A percentile compares a stretch with the other conserved stretches of the same genome.
Evolutionary conservation across 1,140 invertebrate genomes (phyloP).

Genomic region (Muscidifurax raptorellus): DNA sequence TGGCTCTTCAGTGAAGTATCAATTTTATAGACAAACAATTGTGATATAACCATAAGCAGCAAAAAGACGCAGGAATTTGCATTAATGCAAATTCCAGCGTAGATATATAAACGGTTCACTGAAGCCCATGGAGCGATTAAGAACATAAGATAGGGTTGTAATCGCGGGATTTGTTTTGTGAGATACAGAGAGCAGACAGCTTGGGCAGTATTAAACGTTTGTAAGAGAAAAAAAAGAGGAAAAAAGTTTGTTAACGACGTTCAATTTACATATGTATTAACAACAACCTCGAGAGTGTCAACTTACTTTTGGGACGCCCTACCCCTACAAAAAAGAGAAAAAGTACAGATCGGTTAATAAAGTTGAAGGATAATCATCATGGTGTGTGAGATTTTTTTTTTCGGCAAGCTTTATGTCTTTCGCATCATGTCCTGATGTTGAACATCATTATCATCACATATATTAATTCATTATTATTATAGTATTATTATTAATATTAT

Average conservation of each 20-base stretch:
- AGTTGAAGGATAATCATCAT: constrained; percentile 45
- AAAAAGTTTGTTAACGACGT: constrained; percentile 69
- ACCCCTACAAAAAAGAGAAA: constrained; percentile 74
- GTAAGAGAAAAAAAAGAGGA: constrained; percentile 37
- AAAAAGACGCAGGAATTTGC: background rate
- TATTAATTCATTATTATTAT: constrained; percentile 11
- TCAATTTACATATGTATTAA: constrained; percentile 56
- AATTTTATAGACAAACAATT: background rate
- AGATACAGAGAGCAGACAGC: constrained; percentile 11
- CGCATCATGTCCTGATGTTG: background rate
- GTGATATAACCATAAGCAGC: constrained; percentile 30
- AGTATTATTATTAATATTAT: background rate
- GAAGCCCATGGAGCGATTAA: constrained; percentile 53
- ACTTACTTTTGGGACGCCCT: constrained; percentile 77
- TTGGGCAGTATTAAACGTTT: background rate
- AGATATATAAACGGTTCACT: constrained; percentile 26
- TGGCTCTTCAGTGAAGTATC: constrained; percentile 45
- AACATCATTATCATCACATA: constrained; percentile 12
- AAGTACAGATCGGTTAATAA: constrained; percentile 73
- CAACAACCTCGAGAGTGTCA: constrained; percentile 63
- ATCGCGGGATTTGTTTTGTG: background rate
- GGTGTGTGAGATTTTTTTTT: background rate
- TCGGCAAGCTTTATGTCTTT: background rate
- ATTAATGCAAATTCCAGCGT: background rate
- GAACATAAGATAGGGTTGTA: background rate